phyloP scores from a whole-genome alignment of 2,113 vertebrate genomes.

The Leptodactylus fuscus region DNA sequence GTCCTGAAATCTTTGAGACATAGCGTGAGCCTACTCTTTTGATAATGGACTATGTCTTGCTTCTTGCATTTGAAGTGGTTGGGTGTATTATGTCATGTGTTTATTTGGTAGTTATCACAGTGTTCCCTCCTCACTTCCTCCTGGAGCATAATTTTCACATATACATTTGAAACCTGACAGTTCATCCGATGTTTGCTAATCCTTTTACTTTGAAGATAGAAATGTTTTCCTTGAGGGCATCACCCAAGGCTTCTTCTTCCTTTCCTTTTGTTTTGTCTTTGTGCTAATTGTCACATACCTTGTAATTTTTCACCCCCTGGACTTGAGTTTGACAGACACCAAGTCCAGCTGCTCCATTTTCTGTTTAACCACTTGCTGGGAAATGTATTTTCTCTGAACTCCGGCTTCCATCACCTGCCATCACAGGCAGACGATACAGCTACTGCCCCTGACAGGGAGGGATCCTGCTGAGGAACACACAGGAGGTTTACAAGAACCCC shows the following conservation, averaged over 20 bases:
- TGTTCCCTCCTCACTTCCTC: background rate
- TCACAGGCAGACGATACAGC: background rate
- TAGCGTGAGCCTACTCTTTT: background rate
- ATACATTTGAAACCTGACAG: constrained; percentile 8
- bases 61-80: constrained; percentile 44
- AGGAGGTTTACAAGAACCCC: constrained; percentile 37
- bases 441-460: constrained; percentile 9
- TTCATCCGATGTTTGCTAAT: constrained; percentile 11
- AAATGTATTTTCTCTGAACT: constrained; percentile 52
- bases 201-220: constrained; percentile 48
- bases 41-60: background rate
- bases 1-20: background rate
- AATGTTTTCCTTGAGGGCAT: constrained; percentile 17
- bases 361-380: constrained; percentile 57
- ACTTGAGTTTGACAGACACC: constrained; percentile 36
- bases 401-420: constrained; percentile 48
- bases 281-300: constrained; percentile 17
- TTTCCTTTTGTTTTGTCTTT: constrained; percentile 42
- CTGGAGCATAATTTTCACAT: background rate
- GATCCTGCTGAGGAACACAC: constrained; percentile 49
- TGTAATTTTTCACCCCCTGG: constrained; percentile 56
- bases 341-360: constrained; percentile 44
- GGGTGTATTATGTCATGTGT: constrained; percentile 25
- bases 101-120: constrained; percentile 5
- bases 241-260: constrained; percentile 19